Evolutionary conservation across 2,888 invertebrate genomes (phyloP), one percentile per base, ranked within the genome.

Genomic region (Luperina testacea): DNA sequence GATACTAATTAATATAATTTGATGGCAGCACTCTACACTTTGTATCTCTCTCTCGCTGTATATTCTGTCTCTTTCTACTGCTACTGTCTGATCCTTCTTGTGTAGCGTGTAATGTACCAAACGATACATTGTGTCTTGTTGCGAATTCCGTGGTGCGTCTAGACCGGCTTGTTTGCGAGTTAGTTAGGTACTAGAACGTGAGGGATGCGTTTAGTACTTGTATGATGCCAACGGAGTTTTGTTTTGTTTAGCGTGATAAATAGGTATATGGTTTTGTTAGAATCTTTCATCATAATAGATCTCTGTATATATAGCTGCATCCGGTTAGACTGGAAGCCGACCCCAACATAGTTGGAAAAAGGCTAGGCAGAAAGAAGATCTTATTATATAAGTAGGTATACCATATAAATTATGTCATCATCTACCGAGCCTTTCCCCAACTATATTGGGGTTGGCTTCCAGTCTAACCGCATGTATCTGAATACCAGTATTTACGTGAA

Each of bases 41-140:
- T 67, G 42, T 38, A 32, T 72, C 75, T 78, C 81, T 9, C 38
- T 81, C 45, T 38, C 0, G 13, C 17, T 65, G 5, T 2, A 0
- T 73, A 32, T 32, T n/a, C 20, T 24, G 32, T 78, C 67, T 20
- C 80, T 53, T 61, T 80, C 59, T 45, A 24, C 17, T 5, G n/a
- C 32, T 83, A 24, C 38, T 74, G 61, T 77, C 75, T 80, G 67
- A 67, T 71, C 63, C 70, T 79, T 78, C 81, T 81, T 77, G 77
- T 77, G 80, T 84, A 67, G 61, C 78, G 77, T 38, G 83, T 87
- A 82, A 88, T 88, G 86, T 86, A 82, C 78, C 79, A 77, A 74
- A 82, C 82, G 82, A 84, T 88, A 88, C 85, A 87, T 85, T 88
- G 90, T 83, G 89, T 88, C 85, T 88, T 85, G 81, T 87, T 86